phyloP scores from a whole-genome alignment of 2,797 vertebrate species.

The Chelidonichthys spinosus region DNA sequence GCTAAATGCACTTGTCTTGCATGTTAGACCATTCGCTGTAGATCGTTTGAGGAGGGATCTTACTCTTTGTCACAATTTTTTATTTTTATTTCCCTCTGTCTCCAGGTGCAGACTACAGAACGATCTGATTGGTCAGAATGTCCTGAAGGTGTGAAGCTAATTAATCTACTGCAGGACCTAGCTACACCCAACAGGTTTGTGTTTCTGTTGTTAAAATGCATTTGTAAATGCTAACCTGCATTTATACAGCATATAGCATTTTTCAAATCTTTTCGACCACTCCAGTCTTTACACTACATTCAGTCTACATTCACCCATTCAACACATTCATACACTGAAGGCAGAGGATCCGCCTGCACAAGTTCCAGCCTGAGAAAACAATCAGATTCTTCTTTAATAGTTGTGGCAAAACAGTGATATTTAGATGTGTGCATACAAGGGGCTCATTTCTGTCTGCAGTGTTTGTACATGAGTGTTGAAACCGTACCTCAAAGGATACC shows the following conservation, averaged over 20 bases:
- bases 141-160: slow-evolving; percentile 62
- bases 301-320: no score
- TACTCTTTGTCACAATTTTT: neutral
- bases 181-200: slow-evolving; percentile 61
- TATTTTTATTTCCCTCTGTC: neutral
- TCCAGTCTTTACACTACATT: no score
- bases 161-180: slow-evolving; percentile 54
- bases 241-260: neutral
- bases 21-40: neutral
- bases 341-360: no score
- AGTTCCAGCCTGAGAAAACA: no score
- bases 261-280: no score
- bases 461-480: neutral
- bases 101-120: slow-evolving; percentile 67
- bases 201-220: slow-evolving; percentile 11
- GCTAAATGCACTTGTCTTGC: neutral
- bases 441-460: neutral
- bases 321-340: no score
- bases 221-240: no score
- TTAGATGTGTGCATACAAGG: neutral
- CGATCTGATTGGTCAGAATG: slow-evolving; percentile 60
- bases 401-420: neutral
- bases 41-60: neutral
- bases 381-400: neutral
- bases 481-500: neutral